Base-by-base conservation (phyloP, 1,140 invertebrate genomes). In the Chionoecetes opilio region DNA sequence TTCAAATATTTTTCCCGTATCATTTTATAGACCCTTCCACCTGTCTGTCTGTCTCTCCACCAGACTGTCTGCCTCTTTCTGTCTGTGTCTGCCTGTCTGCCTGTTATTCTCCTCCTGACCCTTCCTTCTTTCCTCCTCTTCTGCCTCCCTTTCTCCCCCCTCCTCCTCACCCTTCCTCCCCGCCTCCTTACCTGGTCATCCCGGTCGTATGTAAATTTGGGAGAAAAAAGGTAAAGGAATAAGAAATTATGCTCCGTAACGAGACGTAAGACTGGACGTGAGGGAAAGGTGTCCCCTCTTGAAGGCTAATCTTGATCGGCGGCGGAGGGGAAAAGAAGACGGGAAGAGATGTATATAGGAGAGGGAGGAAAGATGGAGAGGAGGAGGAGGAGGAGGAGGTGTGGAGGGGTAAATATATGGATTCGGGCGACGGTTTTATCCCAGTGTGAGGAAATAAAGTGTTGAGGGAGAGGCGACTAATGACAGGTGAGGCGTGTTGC, bases 261-360 rank as follows among this genome's bases (percentile, higher is more conserved):
- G 63, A 75, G 21, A 75, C 63, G n/a, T 75, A 26, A 75, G 63
- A 75, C 63, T 75, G 63, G 63, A 75, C 63, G 63, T 75, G 63
- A 75, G 63, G n/a, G 63, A 75, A 75, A 26, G 63, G 63, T n/a
- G 63, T 75, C 63, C 63, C 63, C 63, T 75, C 63, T n/a, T 75
- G 63, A 75, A 75, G 63, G 63, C 63, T 75, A 75, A 75, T 75
- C 63, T 75, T 75, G 21, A 26, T 75, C 21, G 26, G 63, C 63
- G 63, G 63, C 63, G 63, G n/a, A n/a, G 63, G 63, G 63, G n/a
- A 21, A 75, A 75, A 75, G 63, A 75, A 75, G 63, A 75, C 21
- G n/a, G 21, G 63, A n/a, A n/a, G 11, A 75, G 63, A 26, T n/a
- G n/a, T n/a, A n/a, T n/a, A n/a, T n/a, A 75, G 63, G 63, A 11